These are phyloP conservation scores for Neosilurus mollespiculum DNA, from an alignment of 2,797 vertebrate species.

Conservation along the genomic window DNA sequence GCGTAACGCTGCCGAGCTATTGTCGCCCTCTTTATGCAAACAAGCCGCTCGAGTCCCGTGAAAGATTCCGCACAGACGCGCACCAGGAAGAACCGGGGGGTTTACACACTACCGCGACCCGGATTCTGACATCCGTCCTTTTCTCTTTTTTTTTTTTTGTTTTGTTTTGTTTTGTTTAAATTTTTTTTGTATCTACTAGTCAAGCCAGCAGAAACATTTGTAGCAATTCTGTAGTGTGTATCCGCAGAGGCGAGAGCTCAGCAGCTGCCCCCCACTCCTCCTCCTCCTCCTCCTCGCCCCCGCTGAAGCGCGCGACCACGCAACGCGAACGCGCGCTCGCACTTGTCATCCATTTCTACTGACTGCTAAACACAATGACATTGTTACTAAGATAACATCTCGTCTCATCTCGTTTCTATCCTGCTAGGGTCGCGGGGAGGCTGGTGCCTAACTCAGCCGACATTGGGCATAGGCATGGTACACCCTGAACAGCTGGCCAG, in stretches of 20 bases:
- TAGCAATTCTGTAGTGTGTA: slow-evolving; percentile 33
- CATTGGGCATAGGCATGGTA: no score
- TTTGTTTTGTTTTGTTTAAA: no score
- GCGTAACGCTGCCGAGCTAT: slow-evolving; percentile 18
- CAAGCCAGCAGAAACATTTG: slow-evolving; percentile 61
- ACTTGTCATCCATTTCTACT: background rate
- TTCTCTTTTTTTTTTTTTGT: slow-evolving; percentile 42
- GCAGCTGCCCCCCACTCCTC: background rate
- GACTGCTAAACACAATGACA: background rate
- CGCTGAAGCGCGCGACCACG: slow-evolving; percentile 15
- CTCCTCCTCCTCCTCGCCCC: slow-evolving; percentile 29
- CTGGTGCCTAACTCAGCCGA: no score
- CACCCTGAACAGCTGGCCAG: no score
- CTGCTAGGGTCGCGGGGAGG: no score
- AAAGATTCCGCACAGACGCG: background rate
- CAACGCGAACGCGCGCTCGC: slow-evolving; percentile 1
- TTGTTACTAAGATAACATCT: background rate
- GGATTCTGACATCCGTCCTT: slow-evolving; percentile 29
- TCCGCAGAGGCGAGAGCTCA: slow-evolving; percentile 39
- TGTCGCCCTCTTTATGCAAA: slow-evolving; percentile 20
- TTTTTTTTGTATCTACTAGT: slow-evolving; percentile 51
- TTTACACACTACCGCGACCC: slow-evolving; percentile 6
- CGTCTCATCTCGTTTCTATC: no score
- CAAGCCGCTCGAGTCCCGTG: slow-evolving; percentile 31
- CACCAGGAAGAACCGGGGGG: background rate